Percentiles rank a stretch among this genome's conserved stretches.
Conservation (phyloP, 2,888 invertebrate genomes). For the Ephialtes manifestator region DNA sequence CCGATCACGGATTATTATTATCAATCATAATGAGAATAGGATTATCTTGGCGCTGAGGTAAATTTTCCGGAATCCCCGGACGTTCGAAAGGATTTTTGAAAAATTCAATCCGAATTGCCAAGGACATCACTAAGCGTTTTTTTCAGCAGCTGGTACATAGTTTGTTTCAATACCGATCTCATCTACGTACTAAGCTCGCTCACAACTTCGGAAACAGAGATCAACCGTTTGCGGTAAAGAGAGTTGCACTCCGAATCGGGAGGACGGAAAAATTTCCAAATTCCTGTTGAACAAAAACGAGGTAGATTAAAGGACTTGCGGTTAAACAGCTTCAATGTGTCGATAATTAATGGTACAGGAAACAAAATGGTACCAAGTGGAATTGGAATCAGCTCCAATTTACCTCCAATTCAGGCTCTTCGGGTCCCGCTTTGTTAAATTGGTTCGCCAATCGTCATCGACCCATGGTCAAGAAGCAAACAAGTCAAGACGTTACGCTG, state of each 20-base stretch:
- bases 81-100: neutral
- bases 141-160: slow-evolving; percentile 88
- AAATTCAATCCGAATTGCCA: slow-evolving; percentile 89
- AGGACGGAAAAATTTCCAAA: slow-evolving; percentile 72
- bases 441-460: slow-evolving; percentile 94
- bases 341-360: slow-evolving; percentile 88
- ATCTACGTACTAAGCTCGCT: slow-evolving; percentile 92
- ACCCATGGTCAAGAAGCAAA: slow-evolving; percentile 89
- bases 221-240: slow-evolving; percentile 89
- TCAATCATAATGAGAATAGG: neutral
- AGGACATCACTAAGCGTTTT: slow-evolving; percentile 85
- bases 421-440: slow-evolving; percentile 87
- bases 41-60: neutral
- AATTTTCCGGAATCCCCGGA: neutral
- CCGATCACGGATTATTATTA: neutral
- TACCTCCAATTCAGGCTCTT: slow-evolving; percentile 13
- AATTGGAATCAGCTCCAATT: slow-evolving; percentile 14
- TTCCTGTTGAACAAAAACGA: slow-evolving; percentile 87
- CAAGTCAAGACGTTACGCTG: slow-evolving; percentile 85
- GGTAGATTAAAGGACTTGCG: slow-evolving; percentile 90
- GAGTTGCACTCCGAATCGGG: slow-evolving; percentile 64
- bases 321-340: slow-evolving; percentile 95
- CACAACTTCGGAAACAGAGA: slow-evolving; percentile 93
- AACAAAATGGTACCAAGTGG: slow-evolving; percentile 73
- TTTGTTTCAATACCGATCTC: slow-evolving; percentile 94